Evolutionary conservation across 2,113 vertebrate species (phyloP), one percentile per base, ranked within the genome.

Genomic region (Amphiprion percula): DNA sequence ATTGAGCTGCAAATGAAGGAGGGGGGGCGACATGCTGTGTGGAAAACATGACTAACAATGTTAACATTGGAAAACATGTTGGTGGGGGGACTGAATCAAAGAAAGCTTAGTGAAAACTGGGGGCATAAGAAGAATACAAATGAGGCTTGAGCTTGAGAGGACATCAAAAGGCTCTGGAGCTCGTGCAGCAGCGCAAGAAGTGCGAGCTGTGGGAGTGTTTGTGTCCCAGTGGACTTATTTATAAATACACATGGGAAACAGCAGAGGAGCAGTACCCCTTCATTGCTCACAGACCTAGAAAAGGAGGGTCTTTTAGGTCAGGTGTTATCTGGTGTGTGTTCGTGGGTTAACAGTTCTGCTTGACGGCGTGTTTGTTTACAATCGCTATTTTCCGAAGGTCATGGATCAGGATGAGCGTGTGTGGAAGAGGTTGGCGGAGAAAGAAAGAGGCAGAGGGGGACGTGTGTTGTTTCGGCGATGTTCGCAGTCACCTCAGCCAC

Each of bases 11-110:
- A 68, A 78, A 76, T 65, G 74, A 88, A 68, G 60, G 71, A 64
- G 33, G 33, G 74, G 68, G 33, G 30, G 83, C 78, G 0, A 56
- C 79, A 68, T 21, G 86, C 79, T 81, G 88, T 53, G 84, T 59
- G 74, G 65, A 88, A 85, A 90, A 90, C 77, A 85, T 26, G 66
- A 80, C 66, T 64, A 71, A 88, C 87, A 83, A 80, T 79, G 78
- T 86, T 82, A 87, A 87, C 66, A 77, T 6, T 79, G 56, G 58
- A 63, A 83, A 82, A 80, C 70, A 59, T 80, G 67, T 68, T 80
- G 75, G 68, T 23, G 47, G 66, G 77, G 77, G 70, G 61, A 60
- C 24, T 41, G 68, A 77, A 90, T 90, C 77, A 90, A 88, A 90
- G 87, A 53, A 64, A 54, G 78, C 69, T 46, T 19, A 64, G 75